phyloP scores from a whole-genome alignment of 2,113 vertebrate genomes.

The Silurus meridionalis region DNA sequence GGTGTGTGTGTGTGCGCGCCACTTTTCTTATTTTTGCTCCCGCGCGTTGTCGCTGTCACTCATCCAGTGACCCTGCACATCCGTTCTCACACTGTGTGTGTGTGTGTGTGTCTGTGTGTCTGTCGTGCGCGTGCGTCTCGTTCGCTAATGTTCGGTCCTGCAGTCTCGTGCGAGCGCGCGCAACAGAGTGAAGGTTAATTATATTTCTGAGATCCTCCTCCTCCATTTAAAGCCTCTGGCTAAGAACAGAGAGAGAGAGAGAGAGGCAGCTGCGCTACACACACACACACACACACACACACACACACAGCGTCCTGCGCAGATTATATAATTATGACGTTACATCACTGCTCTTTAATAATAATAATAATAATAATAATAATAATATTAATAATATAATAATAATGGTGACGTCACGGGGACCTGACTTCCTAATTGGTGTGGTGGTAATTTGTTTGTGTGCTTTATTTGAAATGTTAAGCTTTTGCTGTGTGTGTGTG shows the following conservation, averaged over 20 bases:
- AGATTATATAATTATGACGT: not conserved
- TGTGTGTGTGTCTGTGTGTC: not conserved
- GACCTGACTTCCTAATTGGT: no score
- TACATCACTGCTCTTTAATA: not conserved
- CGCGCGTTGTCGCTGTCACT: not conserved
- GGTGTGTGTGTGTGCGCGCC: not conserved
- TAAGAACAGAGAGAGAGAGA: not conserved
- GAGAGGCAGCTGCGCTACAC: slow-evolving; percentile 12
- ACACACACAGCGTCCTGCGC: not conserved
- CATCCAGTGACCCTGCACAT: slow-evolving; percentile 61
- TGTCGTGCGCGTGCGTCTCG: slow-evolving; percentile 34
- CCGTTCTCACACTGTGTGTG: slow-evolving; percentile 65
- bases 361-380: not conserved
- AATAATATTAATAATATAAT: slow-evolving; percentile 5
- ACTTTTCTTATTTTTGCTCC: slow-evolving; percentile 45
- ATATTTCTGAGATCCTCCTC: slow-evolving; percentile 86
- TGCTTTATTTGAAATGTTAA: no score
- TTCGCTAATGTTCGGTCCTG: slow-evolving; percentile 78
- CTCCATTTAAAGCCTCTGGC: slow-evolving; percentile 74
- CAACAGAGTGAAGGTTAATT: slow-evolving; percentile 92
- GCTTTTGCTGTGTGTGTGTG: no score
- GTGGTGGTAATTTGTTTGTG: no score
- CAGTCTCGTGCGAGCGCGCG: slow-evolving; percentile 78
- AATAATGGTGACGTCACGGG: not conserved
- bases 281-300: not conserved